Base-by-base conservation (phyloP, 2,797 vertebrate genomes). In the Sebastes umbrosus region DNA sequence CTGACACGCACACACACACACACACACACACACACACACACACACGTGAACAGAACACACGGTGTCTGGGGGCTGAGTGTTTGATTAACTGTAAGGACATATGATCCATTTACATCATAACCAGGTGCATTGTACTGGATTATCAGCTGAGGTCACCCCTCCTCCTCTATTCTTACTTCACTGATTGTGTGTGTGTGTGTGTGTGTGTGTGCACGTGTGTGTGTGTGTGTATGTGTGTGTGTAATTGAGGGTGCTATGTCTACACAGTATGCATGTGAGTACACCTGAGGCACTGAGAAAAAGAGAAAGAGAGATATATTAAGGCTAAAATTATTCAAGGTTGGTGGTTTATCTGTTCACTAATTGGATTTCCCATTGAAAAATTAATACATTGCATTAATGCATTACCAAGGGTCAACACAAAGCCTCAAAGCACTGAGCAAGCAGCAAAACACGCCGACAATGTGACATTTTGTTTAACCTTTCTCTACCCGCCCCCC, bases 61-160 rank as follows among this genome's bases (percentile, higher is more conserved):
- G 16, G 46, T 69, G 77, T 81, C 68, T 24, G 4, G 0, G 31
- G 57, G 69, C 72, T 34, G 69, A 78, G 75, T 82, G 77, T 87
- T 65, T 92, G 90, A 93, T 91, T 91, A 92, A 88, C 69, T 85
- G 83, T 84, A 85, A 83, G 84, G 77, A 59, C 73, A 82, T 83
- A 79, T 77, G 88, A 91, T 77, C 78, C 85, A 91, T 92, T 92
- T 83, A 86, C 83, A 91, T 90, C 83, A 90, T 84, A 86, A 84
- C 69, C 84, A 92, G 83, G 71, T 89, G 86, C 82, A 91, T 74
- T 86, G 87, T 87, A 63, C 73, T 74, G 69, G 32, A 80, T 85
- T 88, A 81, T 91, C 59, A 78, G 7, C 39, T 20, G 68, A 89
- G 89, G 90, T 90, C 92, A 87, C 80, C 80, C 75, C 29, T 69